These are phyloP conservation scores for Piaya cayana DNA, from an alignment of 2,113 vertebrate genomes.

Conservation along the genomic window DNA sequence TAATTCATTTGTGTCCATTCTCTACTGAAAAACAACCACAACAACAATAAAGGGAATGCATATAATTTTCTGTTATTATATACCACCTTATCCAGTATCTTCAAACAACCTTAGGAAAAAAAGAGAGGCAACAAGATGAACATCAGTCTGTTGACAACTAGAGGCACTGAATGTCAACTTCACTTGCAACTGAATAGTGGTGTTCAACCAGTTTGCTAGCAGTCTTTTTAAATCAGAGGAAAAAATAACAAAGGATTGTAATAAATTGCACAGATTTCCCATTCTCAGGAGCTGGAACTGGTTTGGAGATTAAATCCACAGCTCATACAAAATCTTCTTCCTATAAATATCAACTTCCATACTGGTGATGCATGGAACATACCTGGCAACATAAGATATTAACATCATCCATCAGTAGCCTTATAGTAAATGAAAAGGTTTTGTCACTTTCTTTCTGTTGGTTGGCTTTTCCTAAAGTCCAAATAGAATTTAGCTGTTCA, in stretches of 20 bases:
- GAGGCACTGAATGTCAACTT: background rate
- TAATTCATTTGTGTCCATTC: background rate
- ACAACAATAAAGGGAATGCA: background rate
- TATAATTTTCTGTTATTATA: background rate
- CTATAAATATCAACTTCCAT: background rate
- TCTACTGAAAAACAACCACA: background rate
- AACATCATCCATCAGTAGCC: background rate
- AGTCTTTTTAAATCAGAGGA: background rate
- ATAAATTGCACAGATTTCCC: background rate
- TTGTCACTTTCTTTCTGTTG: background rate
- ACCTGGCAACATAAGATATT: background rate
- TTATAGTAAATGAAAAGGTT: background rate
- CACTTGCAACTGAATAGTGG: background rate
- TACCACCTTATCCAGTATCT: background rate
- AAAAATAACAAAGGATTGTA: background rate
- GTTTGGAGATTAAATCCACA: constrained; percentile 1
- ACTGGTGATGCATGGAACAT: background rate
- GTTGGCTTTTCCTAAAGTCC: background rate
- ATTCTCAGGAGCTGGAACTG: background rate
- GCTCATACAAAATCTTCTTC: background rate
- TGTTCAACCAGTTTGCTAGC: background rate
- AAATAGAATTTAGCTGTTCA: background rate
- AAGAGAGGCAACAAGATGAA: background rate
- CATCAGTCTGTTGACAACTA: background rate
- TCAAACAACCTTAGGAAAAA: background rate